Base-by-base conservation (phyloP, 2,888 invertebrate genomes). In the Elysia crispata region DNA sequence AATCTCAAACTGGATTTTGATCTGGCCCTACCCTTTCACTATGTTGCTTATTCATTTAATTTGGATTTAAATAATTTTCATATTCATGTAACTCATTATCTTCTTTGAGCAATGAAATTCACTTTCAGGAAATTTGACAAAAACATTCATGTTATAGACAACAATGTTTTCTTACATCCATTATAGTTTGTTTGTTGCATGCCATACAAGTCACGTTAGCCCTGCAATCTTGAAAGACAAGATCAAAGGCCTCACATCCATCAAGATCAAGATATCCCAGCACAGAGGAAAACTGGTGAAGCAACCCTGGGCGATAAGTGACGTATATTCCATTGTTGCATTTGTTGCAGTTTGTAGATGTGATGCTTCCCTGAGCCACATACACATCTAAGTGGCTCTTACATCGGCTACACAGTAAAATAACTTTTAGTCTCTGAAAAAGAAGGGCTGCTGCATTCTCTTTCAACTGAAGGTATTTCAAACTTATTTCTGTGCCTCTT, bases 261-360 rank as follows among this genome's bases (percentile, higher is more conserved):
- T 90, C 87, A 30, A 92, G 84, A 82, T 92, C 91, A 49, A 92
- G 83, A 84, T 89, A 91, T 50, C 92, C 92, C 74, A 91, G 83
- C 15, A 90, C 87, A 23, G 89, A 86, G 1, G 89, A 89, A 85
- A 88, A 88, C 64, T 87, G 87, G 83, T 92, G 92, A 15, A 90
- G 86, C 57, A 92, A 82, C 8, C 85, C 84, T 11, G 92, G 87
- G 15, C 91, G 79, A 83, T 90, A 92, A 23, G 84, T 86, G 23
- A 88, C 86, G 62, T 89, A 82, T 85, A 88, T 88, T 1, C 83
- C 74, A 75, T 85, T 83, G 80, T 86, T 86, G 83, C 92, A 92
- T 82, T 89, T 90, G 20, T 85, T 81, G 84, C 92, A 92, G 1
- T 80, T 76, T 0, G 89, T 77, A 13, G 86, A 77, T 76, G 89